phyloP scores from a whole-genome alignment of 2,888 invertebrate genomes.

The Apodemia mormo region DNA sequence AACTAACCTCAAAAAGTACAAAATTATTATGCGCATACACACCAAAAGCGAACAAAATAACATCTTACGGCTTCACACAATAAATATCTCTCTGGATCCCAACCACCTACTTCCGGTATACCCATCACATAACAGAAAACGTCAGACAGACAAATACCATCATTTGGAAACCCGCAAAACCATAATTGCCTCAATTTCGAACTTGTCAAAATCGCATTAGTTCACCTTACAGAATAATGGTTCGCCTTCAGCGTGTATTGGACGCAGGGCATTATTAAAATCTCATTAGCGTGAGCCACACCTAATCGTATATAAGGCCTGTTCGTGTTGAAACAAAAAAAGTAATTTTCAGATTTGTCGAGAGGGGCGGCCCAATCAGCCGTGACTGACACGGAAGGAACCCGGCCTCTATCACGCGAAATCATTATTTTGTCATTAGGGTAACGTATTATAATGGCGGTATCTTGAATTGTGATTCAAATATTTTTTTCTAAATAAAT shows the following conservation, averaged over 20 bases:
- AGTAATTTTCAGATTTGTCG: slow-evolving; percentile 71
- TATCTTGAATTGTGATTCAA: slow-evolving; percentile 45
- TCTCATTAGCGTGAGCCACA: slow-evolving; percentile 74
- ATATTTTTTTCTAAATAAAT: slow-evolving; percentile 17
- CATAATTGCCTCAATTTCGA: slow-evolving; percentile 76
- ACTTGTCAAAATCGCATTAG: slow-evolving; percentile 81
- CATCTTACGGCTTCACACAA: background rate
- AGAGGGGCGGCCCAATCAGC: slow-evolving; percentile 67
- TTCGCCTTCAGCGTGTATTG: slow-evolving; percentile 71
- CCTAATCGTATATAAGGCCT: slow-evolving; percentile 52
- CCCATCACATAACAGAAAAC: slow-evolving; percentile 44
- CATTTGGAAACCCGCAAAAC: slow-evolving; percentile 73
- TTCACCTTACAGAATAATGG: slow-evolving; percentile 65
- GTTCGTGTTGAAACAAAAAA: slow-evolving; percentile 67
- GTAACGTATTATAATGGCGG: slow-evolving; percentile 53
- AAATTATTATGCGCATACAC: background rate
- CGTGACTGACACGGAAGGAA: slow-evolving; percentile 78
- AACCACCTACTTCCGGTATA: slow-evolving; percentile 34
- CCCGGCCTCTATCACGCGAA: slow-evolving; percentile 66
- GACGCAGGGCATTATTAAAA: slow-evolving; percentile 76
- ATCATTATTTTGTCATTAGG: slow-evolving; percentile 80
- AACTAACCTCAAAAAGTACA: background rate
- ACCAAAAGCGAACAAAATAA: background rate
- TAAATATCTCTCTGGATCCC: background rate
- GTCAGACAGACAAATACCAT: slow-evolving; percentile 58